A percentile compares a stretch with the other conserved stretches of the same genome.
Conservation (phyloP, 1,140 invertebrate species). For the Heliconius melpomene region DNA sequence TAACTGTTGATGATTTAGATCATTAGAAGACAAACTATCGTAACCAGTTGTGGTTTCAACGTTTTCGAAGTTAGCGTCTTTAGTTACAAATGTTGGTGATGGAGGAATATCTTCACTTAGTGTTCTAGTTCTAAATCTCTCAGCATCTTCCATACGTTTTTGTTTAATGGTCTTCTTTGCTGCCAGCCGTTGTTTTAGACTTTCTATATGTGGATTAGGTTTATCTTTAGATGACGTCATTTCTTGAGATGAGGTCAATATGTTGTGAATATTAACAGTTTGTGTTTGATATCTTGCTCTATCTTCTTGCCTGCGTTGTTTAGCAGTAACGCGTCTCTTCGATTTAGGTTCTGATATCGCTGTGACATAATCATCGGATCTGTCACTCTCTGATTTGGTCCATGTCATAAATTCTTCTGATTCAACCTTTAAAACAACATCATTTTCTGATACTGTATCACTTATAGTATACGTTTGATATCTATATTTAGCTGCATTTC, state of each 20-base stretch:
- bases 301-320: slow-evolving; percentile 86
- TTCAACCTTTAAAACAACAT: slow-evolving; percentile 55
- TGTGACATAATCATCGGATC: slow-evolving; percentile 72
- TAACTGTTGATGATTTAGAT: slow-evolving; percentile 67
- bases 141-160: slow-evolving; percentile 82
- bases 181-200: slow-evolving; percentile 76
- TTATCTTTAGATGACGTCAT: slow-evolving; percentile 32
- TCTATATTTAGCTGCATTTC: slow-evolving; percentile 86
- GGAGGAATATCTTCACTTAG: slow-evolving; percentile 80
- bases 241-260: slow-evolving; percentile 46
- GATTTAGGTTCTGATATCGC: slow-evolving; percentile 61
- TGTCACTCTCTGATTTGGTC: slow-evolving; percentile 74
- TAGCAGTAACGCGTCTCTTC: slow-evolving; percentile 78
- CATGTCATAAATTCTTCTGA: slow-evolving; percentile 69
- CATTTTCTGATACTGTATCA: slow-evolving; percentile 69
- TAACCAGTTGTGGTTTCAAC: slow-evolving; percentile 74
- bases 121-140: slow-evolving; percentile 85
- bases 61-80: slow-evolving; percentile 73
- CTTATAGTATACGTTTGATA: slow-evolving; percentile 90
- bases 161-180: slow-evolving; percentile 81
- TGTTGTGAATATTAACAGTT: slow-evolving; percentile 77
- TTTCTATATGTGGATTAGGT: slow-evolving; percentile 65
- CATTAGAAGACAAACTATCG: slow-evolving; percentile 72
- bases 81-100: slow-evolving; percentile 72
- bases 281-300: slow-evolving; percentile 87